These are phyloP conservation scores for Athetis lepigone DNA, from an alignment of 2,888 invertebrate genomes.

Conservation along the genomic window DNA sequence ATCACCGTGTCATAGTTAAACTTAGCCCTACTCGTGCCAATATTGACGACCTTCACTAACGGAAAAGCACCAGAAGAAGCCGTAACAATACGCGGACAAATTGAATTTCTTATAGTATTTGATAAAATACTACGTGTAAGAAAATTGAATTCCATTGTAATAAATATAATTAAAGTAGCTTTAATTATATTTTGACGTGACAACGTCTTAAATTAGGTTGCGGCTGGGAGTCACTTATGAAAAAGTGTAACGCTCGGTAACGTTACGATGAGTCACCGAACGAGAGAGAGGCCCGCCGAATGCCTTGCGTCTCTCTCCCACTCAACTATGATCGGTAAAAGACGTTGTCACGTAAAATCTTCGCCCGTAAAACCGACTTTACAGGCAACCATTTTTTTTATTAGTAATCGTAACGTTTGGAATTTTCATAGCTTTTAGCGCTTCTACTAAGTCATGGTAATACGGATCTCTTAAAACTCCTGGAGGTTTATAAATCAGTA, in stretches of 20 bases:
- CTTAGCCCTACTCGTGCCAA: slow-evolving; percentile 40
- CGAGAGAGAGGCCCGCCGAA: no score
- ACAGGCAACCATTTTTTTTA: no score
- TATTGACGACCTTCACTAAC: slow-evolving; percentile 16
- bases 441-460: background rate
- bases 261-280: no score
- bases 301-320: no score
- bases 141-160: slow-evolving; percentile 26
- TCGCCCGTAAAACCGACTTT: no score
- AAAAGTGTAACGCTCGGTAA: no score
- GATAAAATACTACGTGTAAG: slow-evolving; percentile 15
- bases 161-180: background rate
- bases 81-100: slow-evolving; percentile 39
- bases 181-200: background rate
- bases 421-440: background rate
- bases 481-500: slow-evolving; percentile 49
- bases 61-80: slow-evolving; percentile 46
- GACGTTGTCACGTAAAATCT: no score
- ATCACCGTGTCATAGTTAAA: slow-evolving; percentile 1
- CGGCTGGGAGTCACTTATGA: no score
- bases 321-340: no score
- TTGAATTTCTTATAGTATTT: slow-evolving; percentile 28
- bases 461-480: slow-evolving; percentile 35
- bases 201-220: no score
- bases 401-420: no score